phyloP scores from a whole-genome alignment of 2,113 vertebrate genomes.

The Plestiodon gilberti region DNA sequence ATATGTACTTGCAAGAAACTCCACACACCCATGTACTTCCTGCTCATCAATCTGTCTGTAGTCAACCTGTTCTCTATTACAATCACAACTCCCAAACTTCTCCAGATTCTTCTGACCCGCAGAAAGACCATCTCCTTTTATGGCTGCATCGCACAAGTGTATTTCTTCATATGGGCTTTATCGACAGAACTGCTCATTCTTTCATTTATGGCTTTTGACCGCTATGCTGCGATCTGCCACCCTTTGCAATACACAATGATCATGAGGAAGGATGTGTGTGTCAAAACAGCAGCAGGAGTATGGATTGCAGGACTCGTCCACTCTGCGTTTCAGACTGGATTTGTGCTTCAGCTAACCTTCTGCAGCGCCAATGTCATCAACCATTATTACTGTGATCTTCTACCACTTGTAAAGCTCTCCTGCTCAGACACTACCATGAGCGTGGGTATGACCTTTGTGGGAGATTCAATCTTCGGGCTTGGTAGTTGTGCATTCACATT shows the following conservation, averaged over 20 bases:
- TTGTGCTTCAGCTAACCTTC: constrained; percentile 27
- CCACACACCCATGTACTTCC: constrained; percentile 44
- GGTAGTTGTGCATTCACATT: constrained; percentile 30
- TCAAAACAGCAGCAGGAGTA: constrained; percentile 2
- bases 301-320: constrained; percentile 24
- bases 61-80: constrained; percentile 39
- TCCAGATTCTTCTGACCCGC: constrained; percentile 35
- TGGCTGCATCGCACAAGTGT: constrained; percentile 42
- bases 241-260: constrained; percentile 43
- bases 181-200: constrained; percentile 37
- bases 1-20: constrained; percentile 28
- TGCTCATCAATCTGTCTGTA: constrained; percentile 7
- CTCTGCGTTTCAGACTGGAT: constrained; percentile 33
- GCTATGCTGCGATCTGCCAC: constrained; percentile 51
- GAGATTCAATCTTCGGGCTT: constrained; percentile 8
- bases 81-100: constrained; percentile 48
- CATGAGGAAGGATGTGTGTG: constrained; percentile 40
- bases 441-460: constrained; percentile 22
- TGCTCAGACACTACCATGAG: background rate
- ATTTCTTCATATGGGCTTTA: constrained; percentile 44
- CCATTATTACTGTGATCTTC: constrained; percentile 48
- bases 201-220: constrained; percentile 31
- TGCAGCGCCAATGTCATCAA: constrained; percentile 7
- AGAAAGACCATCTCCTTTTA: constrained; percentile 35
- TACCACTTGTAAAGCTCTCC: constrained; percentile 22